Base-by-base conservation (phyloP, 35 echinoderm and acorn worm species). In the Apostichopus californicus region DNA sequence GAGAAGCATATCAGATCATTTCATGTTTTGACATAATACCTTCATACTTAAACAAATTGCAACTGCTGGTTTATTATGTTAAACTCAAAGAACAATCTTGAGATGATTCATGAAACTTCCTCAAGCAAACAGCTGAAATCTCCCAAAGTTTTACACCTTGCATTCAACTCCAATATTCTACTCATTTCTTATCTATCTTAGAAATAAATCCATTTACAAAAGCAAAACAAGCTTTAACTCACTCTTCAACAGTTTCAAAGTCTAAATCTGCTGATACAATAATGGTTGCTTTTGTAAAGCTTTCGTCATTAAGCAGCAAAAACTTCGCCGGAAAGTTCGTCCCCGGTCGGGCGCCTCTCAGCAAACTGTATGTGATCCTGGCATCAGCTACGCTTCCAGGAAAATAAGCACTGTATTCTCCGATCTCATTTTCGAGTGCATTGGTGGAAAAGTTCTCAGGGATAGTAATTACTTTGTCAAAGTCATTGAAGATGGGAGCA, bases 251-350 rank as follows among this genome's bases (percentile, higher is more conserved):
- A 20, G 89, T 79, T 63, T 94, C 93, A 25, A 91, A 94, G 56
- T 94, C 93, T 28, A 94, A 71, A 6, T 26, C 61, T 25, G 90
- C 77, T 2, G 78, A 86, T 8, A 94, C 63, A 26, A 90, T 22
- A 7, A 94, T n/a, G 8, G 87, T 55, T 59, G 78, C 93, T 57
- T 63, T 63, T 55, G 68, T 20, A 64, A 91, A 91, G 59, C 9
- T 17, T 54, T 91, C 55, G 17, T 91, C 28, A 79, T 79, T 91
- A 54, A 57, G 34, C 5, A 94, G 77, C 9, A 73, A 5, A 66
- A 94, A 94, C 25, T 85, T 94, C 4, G 77, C 79, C 1, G 93
- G 93, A 64, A 68, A 78, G 88, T 94, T 94, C 10, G 93, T 94
- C 59, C 73, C 87, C 15, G 88, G 88, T 17, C 79, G 59, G 22